Percentiles rank a stretch among this genome's conserved stretches.
These are phyloP conservation scores for Whitmania pigra DNA, from an alignment of 1,140 invertebrate genomes.

Conservation along the genomic window DNA sequence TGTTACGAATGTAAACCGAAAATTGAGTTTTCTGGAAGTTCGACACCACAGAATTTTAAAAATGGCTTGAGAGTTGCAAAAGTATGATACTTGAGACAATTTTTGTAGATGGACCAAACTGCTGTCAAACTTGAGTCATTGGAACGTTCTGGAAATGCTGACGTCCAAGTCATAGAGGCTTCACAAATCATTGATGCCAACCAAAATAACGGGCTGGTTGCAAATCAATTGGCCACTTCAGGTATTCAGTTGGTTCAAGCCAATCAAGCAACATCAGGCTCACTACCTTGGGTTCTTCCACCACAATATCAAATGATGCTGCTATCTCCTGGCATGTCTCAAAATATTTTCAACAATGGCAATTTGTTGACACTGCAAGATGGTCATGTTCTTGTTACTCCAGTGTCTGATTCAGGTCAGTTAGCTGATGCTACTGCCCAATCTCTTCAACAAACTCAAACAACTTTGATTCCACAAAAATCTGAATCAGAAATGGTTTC, in stretches of 20 bases:
- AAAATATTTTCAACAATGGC: constrained; percentile 11
- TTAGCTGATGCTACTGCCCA: neutral
- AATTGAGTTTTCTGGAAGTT: too few species aligned
- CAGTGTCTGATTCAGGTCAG: constrained; percentile 7
- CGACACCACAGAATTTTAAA: too few species aligned
- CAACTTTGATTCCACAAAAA: constrained; percentile 2
- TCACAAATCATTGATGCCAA: constrained; percentile 10
- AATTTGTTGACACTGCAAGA: constrained; percentile 17
- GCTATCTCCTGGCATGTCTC: constrained; percentile 10
- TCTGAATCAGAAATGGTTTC: constrained; percentile 7
- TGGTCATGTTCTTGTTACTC: constrained; percentile 14
- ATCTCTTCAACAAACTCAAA: constrained; percentile 6
- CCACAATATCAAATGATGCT: constrained; percentile 19
- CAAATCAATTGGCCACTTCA: neutral
- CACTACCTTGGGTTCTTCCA: constrained; percentile 15
- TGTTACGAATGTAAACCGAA: too few species aligned
- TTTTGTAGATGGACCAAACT: constrained; percentile 2
- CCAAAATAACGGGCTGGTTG: constrained; percentile 2
- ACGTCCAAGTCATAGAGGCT: neutral
- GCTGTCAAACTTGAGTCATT: constrained; percentile 8
- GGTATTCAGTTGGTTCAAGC: constrained; percentile 1
- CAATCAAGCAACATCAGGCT: constrained; percentile 7
- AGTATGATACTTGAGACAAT: neutral
- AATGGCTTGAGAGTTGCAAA: neutral
- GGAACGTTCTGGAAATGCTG: neutral